Percentiles rank a stretch among this genome's conserved stretches.
Conservation (phyloP, 2,888 invertebrate species). For the Marronus borbonicus region DNA sequence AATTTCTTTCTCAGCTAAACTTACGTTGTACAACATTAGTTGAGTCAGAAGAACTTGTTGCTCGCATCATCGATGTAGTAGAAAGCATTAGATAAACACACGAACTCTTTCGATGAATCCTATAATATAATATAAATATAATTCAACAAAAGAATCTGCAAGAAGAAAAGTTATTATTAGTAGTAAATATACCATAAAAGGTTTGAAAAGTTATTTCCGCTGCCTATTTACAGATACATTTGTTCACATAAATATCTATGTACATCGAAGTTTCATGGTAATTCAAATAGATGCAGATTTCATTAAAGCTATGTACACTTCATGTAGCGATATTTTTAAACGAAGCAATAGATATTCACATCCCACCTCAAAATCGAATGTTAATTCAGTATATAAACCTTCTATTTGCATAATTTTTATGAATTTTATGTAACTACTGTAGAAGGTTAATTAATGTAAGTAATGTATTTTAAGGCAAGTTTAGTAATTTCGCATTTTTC, state of each 20-base stretch:
- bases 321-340: constrained; percentile 31
- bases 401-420: constrained; percentile 12
- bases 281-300: constrained; percentile 15
- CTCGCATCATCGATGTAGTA: no score
- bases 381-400: constrained; percentile 34
- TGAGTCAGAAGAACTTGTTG: no score
- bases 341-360: constrained; percentile 28
- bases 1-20: no score
- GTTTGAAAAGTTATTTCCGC: no score
- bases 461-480: constrained; percentile 23
- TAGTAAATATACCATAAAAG: no score
- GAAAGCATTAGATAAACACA: no score
- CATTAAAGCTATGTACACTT: constrained; percentile 34
- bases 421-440: constrained; percentile 24
- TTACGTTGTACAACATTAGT: no score
- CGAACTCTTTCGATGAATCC: no score
- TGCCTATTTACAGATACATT: no score
- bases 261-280: neutral
- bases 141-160: no score
- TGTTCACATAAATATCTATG: neutral
- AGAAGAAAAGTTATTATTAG: no score
- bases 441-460: constrained; percentile 33
- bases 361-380: constrained; percentile 35
- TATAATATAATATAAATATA: no score
- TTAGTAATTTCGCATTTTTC: constrained; percentile 40